Base-by-base conservation (phyloP, 2,113 vertebrate genomes). In the Oenanthe oenanthe region DNA sequence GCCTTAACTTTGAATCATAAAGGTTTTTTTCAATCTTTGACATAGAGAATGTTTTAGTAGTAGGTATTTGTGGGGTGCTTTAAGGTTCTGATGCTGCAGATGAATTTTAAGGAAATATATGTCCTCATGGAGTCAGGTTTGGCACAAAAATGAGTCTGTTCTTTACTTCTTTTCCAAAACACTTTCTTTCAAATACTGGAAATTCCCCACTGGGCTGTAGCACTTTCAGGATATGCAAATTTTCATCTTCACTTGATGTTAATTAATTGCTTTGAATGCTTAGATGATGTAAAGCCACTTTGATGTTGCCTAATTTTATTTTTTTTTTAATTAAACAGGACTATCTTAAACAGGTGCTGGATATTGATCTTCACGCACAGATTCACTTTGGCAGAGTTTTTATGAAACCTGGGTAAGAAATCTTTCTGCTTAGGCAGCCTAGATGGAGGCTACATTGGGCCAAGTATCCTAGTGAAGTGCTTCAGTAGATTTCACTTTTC, bases 271-370 rank as follows among this genome's bases (percentile, higher is more conserved):
- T 85, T 82, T 88, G 82, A 95, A 91, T 88, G 53, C 72, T 88
- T 91, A 66, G 56, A 66, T 85, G 58, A 79, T 88, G 31, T 91
- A 92, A 89, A 93, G 43, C 56, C 61, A 74, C 88, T 96, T 94
- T 83, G 58, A 88, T 95, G 67, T 87, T 91, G 92, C 70, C 82
- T 87, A 96, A 84, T 89, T 17, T 42, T 12, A 9, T 18, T 10
- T 26, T 74, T 82, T 94, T 97, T 97, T 71, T 77, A 93, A 96
- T 94, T 87, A 94, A 98, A 96, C 97, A 99, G 99, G 99, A 99
- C 98, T 99, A 99, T 98, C 99, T 99, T 98, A 99, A 99, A 97
- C 99, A 99, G 98, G 99, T 99, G 98, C 98, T 99, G 98, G 99
- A 99, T 97, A 99, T 99, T 88, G 99, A 99, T 97, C 99, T 99